Percentiles rank a stretch among this genome's conserved stretches.
phyloP scores from a whole-genome alignment of 2,888 invertebrate species.

The Drosophila cyrtoloma region DNA sequence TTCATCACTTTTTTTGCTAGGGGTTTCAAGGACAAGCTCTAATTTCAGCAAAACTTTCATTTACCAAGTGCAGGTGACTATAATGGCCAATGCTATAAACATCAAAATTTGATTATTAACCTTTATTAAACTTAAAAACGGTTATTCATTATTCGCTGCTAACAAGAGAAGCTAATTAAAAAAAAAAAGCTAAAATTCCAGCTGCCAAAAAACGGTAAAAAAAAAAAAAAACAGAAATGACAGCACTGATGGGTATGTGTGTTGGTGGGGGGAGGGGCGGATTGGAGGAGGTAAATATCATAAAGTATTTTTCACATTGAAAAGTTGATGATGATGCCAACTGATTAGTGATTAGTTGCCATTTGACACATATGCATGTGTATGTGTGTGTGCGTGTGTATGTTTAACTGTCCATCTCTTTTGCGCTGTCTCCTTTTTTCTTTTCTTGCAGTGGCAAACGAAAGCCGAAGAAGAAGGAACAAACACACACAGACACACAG shows the following conservation, averaged over 20 bases:
- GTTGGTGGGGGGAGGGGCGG: not conserved
- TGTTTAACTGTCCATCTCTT: not conserved
- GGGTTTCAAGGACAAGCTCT: not conserved
- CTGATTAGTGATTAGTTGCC: conserved; percentile 76
- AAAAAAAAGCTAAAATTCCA: conserved; percentile 1
- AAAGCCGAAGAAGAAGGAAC: conserved; percentile 47
- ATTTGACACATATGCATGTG: conserved; percentile 62
- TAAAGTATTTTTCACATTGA: conserved; percentile 58
- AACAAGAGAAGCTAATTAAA: not conserved
- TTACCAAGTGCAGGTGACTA: not conserved
- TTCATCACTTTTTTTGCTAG: not conserved
- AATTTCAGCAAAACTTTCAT: not conserved
- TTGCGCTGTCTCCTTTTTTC: not conserved
- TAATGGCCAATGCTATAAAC: not conserved
- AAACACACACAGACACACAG: conserved; percentile 29
- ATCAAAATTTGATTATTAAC: not conserved
- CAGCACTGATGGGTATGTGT: not conserved
- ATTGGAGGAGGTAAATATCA: conserved; percentile 19
- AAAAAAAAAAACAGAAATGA: not conserved
- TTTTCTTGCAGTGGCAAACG: conserved; percentile 39
- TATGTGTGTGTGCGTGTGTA: not conserved
- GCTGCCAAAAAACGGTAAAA: not conserved
- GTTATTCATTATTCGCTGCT: not conserved
- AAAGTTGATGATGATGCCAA: conserved; percentile 60
- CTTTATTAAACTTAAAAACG: not conserved